phyloP scores from a whole-genome alignment of 2,888 invertebrate species.

The Trilocha varians region DNA sequence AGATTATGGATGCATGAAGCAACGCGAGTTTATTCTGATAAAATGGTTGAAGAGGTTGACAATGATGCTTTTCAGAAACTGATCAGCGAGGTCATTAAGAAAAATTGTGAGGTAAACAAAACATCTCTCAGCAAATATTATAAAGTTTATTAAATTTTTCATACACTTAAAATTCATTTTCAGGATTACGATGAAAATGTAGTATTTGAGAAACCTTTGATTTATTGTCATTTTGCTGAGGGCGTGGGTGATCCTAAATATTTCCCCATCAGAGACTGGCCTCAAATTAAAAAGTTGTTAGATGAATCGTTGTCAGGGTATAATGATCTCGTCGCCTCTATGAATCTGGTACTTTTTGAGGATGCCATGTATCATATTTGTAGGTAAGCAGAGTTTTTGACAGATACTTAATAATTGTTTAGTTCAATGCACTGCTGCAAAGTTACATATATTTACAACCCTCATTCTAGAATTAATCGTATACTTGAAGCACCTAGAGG shows the following conservation, averaged over 20 bases:
- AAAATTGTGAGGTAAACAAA: slow-evolving; percentile 78
- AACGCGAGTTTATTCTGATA: slow-evolving; percentile 92
- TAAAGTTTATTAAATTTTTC: no score
- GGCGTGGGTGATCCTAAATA: slow-evolving; percentile 95
- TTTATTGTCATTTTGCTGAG: slow-evolving; percentile 93
- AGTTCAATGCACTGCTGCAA: no score
- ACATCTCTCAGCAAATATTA: no score
- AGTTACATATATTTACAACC: no score
- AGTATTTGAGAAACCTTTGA: slow-evolving; percentile 82
- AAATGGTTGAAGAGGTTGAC: slow-evolving; percentile 87
- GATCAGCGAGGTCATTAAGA: slow-evolving; percentile 83
- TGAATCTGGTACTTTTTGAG: slow-evolving; percentile 95
- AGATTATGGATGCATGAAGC: slow-evolving; percentile 94
- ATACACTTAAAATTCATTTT: slow-evolving; percentile 8
- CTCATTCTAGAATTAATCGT: slow-evolving; percentile 81
- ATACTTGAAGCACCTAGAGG: slow-evolving; percentile 94
- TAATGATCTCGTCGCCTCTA: slow-evolving; percentile 91
- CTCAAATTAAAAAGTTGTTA: slow-evolving; percentile 79
- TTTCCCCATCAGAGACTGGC: slow-evolving; percentile 82
- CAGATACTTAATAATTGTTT: no score
- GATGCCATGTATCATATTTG: slow-evolving; percentile 96
- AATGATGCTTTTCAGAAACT: slow-evolving; percentile 82
- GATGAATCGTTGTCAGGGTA: slow-evolving; percentile 87
- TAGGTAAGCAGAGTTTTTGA: slow-evolving; percentile 58
- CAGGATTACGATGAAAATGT: slow-evolving; percentile 82